phyloP scores from a whole-genome alignment of 92 coral and sea anemone species.

The Porites lobata region DNA sequence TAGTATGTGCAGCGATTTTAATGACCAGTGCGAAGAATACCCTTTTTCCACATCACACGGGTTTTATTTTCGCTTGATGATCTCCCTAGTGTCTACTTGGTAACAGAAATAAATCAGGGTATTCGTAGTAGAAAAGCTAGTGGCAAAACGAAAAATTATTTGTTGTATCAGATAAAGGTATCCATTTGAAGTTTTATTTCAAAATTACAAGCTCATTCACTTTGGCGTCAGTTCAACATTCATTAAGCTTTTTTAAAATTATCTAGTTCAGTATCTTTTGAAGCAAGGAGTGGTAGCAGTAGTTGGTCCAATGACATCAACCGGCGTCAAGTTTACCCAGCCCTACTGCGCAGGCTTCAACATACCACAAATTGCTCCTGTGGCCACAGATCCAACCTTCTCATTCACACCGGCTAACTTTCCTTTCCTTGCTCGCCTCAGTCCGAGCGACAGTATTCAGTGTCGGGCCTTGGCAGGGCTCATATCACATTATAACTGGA shows the following conservation, averaged over 20 bases:
- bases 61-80: no score
- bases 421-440: constrained; percentile 73
- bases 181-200: no score
- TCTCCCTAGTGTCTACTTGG: no score
- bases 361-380: constrained; percentile 81
- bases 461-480: constrained; percentile 77
- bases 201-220: no score
- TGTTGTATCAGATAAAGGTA: no score
- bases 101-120: no score
- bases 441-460: constrained; percentile 74
- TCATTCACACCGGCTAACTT: constrained; percentile 69
- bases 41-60: no score
- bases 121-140: no score
- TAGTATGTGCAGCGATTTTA: no score
- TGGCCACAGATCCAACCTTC: constrained; percentile 83
- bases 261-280: constrained; percentile 66
- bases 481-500: constrained; percentile 77
- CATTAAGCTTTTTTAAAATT: background rate
- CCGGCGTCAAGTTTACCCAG: constrained; percentile 80
- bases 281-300: constrained; percentile 79
- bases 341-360: constrained; percentile 84
- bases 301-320: constrained; percentile 85
- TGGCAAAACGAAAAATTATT: no score
- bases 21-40: no score
- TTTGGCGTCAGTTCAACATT: no score